Evolutionary conservation across 2,797 vertebrate genomes (phyloP).

Genomic region (Neopelma chrysocephalum): DNA sequence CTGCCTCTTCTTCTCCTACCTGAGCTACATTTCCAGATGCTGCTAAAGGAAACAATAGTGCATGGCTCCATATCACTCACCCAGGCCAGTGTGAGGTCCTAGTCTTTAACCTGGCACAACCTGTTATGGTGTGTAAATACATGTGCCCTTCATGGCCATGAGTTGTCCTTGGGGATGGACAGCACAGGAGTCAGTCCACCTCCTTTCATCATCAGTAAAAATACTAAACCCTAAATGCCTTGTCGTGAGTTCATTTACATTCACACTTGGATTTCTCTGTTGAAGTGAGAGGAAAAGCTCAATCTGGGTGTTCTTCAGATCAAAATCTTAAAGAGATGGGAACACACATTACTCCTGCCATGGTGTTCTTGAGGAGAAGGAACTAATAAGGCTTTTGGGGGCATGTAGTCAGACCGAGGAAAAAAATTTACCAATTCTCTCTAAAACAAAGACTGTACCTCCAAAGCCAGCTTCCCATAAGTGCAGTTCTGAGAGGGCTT

Average conservation of each 20-base stretch:
- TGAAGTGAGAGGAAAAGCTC: not conserved
- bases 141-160: rapidly evolving
- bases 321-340: not conserved
- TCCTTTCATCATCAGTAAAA: not conserved
- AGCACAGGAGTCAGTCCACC: not conserved
- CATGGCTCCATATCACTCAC: not conserved
- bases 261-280: not conserved
- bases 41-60: not conserved
- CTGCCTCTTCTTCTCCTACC: not conserved
- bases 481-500: not conserved
- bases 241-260: not conserved
- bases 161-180: not conserved
- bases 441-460: not conserved
- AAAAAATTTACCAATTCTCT: not conserved
- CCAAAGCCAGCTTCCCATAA: not conserved
- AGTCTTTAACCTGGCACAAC: not conserved
- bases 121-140: not conserved
- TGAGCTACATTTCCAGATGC: not conserved
- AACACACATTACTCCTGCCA: not conserved
- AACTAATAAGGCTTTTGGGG: not conserved
- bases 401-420: not conserved
- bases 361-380: not conserved
- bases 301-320: not conserved
- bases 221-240: not conserved
- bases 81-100: not conserved